These are phyloP conservation scores for Pandemis corylana DNA, from an alignment of 2,888 invertebrate species.

Conservation along the genomic window DNA sequence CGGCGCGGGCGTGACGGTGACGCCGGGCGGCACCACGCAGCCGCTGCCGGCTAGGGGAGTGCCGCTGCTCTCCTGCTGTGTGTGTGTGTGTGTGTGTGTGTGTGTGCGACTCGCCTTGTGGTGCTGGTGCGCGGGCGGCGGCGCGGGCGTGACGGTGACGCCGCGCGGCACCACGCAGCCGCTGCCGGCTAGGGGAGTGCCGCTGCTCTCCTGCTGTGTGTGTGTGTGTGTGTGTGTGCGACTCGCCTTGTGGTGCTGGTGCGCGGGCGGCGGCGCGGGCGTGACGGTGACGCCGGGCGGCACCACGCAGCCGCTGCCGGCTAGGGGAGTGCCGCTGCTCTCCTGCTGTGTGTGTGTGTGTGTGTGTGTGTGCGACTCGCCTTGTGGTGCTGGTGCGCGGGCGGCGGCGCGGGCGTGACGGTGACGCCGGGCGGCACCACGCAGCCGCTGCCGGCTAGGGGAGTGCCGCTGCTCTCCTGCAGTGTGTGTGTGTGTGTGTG, in stretches of 20 bases:
- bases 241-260: conserved; percentile 73
- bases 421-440: conserved; percentile 82
- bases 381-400: conserved; percentile 79
- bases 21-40: conserved; percentile 81
- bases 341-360: neutral
- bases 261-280: conserved; percentile 81
- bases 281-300: conserved; percentile 83
- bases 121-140: conserved; percentile 81
- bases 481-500: neutral
- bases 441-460: conserved; percentile 76
- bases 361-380: conserved; percentile 46
- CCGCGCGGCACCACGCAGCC: conserved; percentile 82
- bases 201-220: conserved; percentile 45
- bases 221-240: neutral
- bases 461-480: conserved; percentile 58
- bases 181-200: conserved; percentile 74
- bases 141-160: conserved; percentile 82
- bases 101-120: conserved; percentile 59
- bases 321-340: conserved; percentile 67
- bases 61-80: conserved; percentile 50
- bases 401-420: conserved; percentile 82
- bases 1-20: conserved; percentile 82
- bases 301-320: conserved; percentile 79
- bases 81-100: neutral
- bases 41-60: conserved; percentile 76